Conservation (phyloP, 2,797 vertebrate species). For the Eutrigla gurnardus region DNA sequence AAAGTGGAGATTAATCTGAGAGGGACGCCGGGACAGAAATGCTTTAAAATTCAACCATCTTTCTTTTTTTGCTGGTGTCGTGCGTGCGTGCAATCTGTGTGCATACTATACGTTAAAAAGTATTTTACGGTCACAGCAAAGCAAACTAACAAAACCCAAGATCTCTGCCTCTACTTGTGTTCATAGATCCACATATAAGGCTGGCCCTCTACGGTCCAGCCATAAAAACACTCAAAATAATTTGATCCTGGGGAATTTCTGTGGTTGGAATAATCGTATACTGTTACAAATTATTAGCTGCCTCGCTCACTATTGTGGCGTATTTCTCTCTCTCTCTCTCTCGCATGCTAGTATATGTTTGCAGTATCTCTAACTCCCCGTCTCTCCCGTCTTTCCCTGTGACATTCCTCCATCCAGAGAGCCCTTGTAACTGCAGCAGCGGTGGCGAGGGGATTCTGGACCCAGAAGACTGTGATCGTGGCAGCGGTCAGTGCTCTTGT, state of each 20-base stretch:
- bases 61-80: conserved; percentile 6
- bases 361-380: background rate
- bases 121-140: background rate
- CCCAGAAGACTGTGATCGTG: conserved; percentile 76
- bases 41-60: conserved; percentile 30
- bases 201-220: too few species aligned
- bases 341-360: background rate
- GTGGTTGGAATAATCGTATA: background rate
- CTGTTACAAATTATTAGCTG: background rate
- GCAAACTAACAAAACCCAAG: too few species aligned
- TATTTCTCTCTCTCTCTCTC: too few species aligned
- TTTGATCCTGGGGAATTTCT: too few species aligned
- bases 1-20: conserved; percentile 44
- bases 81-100: background rate
- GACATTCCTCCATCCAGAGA: conserved; percentile 60
- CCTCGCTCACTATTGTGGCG: too few species aligned
- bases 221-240: background rate
- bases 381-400: background rate
- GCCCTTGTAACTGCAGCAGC: conserved; percentile 85
- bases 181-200: too few species aligned
- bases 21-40: conserved; percentile 13
- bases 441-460: conserved; percentile 79
- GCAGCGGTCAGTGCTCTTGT: conserved; percentile 83
- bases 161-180: too few species aligned
- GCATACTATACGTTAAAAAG: background rate